Evolutionary conservation across 1,140 invertebrate species (phyloP), one percentile per base, ranked within the genome.

Genomic region (Lepidostoma basale): DNA sequence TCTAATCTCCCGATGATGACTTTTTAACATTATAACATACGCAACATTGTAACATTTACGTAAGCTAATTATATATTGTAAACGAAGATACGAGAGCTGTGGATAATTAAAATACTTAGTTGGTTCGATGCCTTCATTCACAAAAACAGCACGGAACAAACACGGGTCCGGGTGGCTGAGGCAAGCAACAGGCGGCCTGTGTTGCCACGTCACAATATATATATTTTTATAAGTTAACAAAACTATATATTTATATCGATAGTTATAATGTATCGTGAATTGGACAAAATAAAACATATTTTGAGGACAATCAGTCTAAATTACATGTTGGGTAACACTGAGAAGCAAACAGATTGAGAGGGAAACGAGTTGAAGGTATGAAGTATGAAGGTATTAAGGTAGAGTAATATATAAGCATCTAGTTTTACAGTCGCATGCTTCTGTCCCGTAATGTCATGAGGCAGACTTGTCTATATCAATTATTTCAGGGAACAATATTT

Each of bases 401-500:
- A 47, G 44, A 47, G 10, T 47, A 47, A 18, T 47, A 22, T 10
- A 18, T 47, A 18, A 47, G 20, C 14, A 47, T 18, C 18, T 47
- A 47, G 44, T 47, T 47, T 12, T 36, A 36, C 33, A 36, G 14
- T 36, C 33, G 16, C 45, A 62, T 42, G 63, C 49, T 65, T 63
- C 23, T 65, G 62, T 65, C 36, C 63, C 63, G 25, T 40, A 28
- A 60, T 66, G 39, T 47, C 8, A 6, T 33, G n/a, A 52, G 26
- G 40, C 52, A 52, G 56, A 62, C 42, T 68, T 47, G 70, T 72
- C 67, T 69, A 73, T 73, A 73, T 73, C 71, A 73, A 73, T 73
- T 73, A 73, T 66, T 66, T 69, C 71, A 67, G 71, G 71, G 71
- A 73, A 69, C 71, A 73, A 73, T 73, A 73, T 73, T 59, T 66